These are phyloP conservation scores for Melinaea marsaeus DNA, from an alignment of 2,888 invertebrate genomes.

Conservation along the genomic window DNA sequence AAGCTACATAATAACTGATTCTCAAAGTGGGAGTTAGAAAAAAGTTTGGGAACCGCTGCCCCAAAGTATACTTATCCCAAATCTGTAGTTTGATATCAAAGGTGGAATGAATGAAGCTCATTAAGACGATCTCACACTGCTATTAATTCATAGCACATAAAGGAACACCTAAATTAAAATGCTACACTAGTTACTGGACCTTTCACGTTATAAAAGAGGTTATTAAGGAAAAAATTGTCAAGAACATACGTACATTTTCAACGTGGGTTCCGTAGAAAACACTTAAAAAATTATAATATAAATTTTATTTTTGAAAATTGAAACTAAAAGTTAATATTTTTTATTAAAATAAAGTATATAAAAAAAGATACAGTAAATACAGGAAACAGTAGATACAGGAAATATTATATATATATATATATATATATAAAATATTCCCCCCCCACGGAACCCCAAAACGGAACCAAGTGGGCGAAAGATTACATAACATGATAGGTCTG, in stretches of 20 bases:
- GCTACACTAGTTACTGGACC: conserved; percentile 28
- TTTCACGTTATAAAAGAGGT: conserved; percentile 25
- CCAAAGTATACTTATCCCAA: conserved; percentile 13
- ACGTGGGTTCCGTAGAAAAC: neutral
- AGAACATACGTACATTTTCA: neutral
- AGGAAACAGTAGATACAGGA: too few species aligned
- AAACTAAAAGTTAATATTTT: too few species aligned
- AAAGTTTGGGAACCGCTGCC: neutral
- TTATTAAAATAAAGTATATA: too few species aligned
- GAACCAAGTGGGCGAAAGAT: conserved; percentile 28
- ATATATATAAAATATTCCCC: too few species aligned
- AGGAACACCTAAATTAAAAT: conserved; percentile 35
- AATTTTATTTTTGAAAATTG: too few species aligned
- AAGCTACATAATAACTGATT: too few species aligned
- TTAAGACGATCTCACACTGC: conserved; percentile 24
- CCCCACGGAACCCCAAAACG: conserved; percentile 20
- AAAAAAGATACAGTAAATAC: too few species aligned
- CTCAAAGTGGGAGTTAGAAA: too few species aligned
- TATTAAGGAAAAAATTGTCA: conserved; percentile 23
- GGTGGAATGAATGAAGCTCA: conserved; percentile 25
- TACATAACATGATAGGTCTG: conserved; percentile 34
- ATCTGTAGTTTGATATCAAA: conserved; percentile 21
- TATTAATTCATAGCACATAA: conserved; percentile 28
- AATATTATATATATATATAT: too few species aligned
- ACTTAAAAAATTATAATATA: too few species aligned